Evolutionary conservation across 2,797 vertebrate genomes (phyloP).

Genomic region (Halcyon leucocephala): DNA sequence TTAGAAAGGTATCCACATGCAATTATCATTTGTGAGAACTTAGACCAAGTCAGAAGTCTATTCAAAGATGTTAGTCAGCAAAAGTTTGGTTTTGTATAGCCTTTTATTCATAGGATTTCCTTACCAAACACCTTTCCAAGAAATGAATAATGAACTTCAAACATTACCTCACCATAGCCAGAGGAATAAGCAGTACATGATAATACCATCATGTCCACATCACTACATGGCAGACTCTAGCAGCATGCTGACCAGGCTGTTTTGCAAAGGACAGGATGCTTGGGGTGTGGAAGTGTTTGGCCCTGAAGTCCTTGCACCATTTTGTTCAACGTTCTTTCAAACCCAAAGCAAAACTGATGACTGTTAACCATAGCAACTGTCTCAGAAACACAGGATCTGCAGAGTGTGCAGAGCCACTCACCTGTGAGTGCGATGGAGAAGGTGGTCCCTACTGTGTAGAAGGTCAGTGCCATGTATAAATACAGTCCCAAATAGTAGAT

Average conservation of each 20-base stretch:
- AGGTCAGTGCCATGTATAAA: neutral
- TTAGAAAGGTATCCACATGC: neutral
- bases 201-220: neutral
- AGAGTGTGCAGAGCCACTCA: neutral
- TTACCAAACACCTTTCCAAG: neutral
- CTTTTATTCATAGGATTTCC: neutral
- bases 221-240: neutral
- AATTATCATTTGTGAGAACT: neutral
- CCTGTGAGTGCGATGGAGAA: neutral
- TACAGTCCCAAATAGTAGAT: neutral
- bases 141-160: neutral
- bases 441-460: neutral
- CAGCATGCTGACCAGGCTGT: neutral
- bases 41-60: neutral
- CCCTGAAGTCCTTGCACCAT: neutral
- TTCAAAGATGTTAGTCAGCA: neutral
- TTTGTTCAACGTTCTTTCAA: neutral
- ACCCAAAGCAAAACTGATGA: neutral
- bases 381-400: neutral
- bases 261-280: neutral
- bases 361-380: conserved; percentile 2
- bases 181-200: neutral
- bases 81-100: neutral
- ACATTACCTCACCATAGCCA: neutral
- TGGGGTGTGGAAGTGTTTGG: neutral